A percentile compares a stretch with the other conserved stretches of the same genome.
These are phyloP conservation scores for Acleris sparsana DNA, from an alignment of 2,888 invertebrate species.

Conservation along the genomic window DNA sequence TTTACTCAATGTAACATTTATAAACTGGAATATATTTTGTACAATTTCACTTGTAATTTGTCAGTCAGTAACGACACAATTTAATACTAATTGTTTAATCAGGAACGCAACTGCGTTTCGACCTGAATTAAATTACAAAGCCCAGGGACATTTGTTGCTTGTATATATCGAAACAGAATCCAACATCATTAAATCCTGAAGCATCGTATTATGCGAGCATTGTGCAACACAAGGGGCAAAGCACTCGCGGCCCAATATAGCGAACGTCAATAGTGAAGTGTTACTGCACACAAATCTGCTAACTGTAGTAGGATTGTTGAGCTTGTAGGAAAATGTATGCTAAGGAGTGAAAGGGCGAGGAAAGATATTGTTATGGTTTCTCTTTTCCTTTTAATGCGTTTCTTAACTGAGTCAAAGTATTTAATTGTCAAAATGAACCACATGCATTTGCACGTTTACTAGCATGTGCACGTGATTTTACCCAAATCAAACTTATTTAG, in stretches of 20 bases:
- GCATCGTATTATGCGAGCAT: slow-evolving; percentile 24
- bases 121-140: slow-evolving; percentile 18
- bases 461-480: too few relatives aligned
- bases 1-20: too few relatives aligned
- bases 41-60: too few relatives aligned
- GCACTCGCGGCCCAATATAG: slow-evolving; percentile 22
- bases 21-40: too few relatives aligned
- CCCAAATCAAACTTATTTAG: too few relatives aligned
- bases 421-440: too few relatives aligned
- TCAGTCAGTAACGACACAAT: too few relatives aligned
- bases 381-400: not conserved
- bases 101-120: too few relatives aligned
- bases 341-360: not conserved
- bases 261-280: slow-evolving; percentile 32
- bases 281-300: slow-evolving; percentile 18
- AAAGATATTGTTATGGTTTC: too few relatives aligned
- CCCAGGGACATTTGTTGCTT: not conserved
- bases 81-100: too few relatives aligned
- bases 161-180: slow-evolving; percentile 15
- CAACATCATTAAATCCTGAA: slow-evolving; percentile 14
- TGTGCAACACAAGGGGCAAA: slow-evolving; percentile 17
- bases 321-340: not conserved
- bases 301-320: slow-evolving; percentile 6
- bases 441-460: too few relatives aligned
- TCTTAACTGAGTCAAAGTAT: not conserved